phyloP scores from a whole-genome alignment of 92 coral and sea anemone genomes.

The Ricordea florida region DNA sequence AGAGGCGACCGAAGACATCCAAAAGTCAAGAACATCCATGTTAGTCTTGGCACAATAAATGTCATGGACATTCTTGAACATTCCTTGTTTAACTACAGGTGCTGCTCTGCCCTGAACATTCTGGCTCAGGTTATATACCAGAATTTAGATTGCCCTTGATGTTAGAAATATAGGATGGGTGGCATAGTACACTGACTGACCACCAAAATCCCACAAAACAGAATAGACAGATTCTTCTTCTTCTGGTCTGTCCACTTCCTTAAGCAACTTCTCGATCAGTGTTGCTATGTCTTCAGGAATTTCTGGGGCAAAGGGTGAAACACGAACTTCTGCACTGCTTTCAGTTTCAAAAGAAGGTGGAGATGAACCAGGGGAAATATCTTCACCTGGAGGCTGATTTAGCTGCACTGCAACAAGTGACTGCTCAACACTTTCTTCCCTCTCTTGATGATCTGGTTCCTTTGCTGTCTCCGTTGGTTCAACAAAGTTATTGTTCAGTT shows the following conservation, averaged over 20 bases:
- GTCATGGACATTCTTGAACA: conserved; percentile 22
- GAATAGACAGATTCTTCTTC: conserved; percentile 25
- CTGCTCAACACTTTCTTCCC: no score
- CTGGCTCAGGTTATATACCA: conserved; percentile 53
- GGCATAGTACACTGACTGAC: conserved; percentile 68
- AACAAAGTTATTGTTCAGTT: no score
- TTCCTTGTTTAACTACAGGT: conserved; percentile 40
- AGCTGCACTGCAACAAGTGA: no score
- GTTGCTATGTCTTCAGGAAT: conserved; percentile 39
- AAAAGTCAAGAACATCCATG: conserved; percentile 60
- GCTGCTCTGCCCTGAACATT: conserved; percentile 34
- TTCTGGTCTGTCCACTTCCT: neutral
- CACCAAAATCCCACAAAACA: conserved; percentile 71
- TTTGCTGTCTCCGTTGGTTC: no score
- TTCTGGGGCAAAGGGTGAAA: neutral
- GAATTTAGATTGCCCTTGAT: conserved; percentile 52
- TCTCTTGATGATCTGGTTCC: no score
- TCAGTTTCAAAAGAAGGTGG: no score
- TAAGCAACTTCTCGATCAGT: neutral
- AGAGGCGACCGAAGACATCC: conserved; percentile 64
- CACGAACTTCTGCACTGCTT: no score
- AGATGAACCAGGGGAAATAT: no score
- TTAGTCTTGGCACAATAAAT: conserved; percentile 1
- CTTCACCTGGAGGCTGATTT: no score
- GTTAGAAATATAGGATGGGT: conserved; percentile 74